Evolutionary conservation across 2,113 vertebrate genomes (phyloP).

Genomic region (Aegotheles bennettii): DNA sequence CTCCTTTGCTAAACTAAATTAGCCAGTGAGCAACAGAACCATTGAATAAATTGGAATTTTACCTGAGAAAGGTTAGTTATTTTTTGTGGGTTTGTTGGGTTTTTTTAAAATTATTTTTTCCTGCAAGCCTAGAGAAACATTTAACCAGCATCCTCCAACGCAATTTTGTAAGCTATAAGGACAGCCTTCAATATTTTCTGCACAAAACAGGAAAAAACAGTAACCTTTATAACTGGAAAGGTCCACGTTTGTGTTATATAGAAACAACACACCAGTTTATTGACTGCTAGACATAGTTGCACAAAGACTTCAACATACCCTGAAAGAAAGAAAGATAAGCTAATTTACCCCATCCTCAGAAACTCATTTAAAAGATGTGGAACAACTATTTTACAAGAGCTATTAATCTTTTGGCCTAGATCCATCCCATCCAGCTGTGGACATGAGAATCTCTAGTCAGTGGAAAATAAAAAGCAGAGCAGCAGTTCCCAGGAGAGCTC

Average conservation of each 20-base stretch:
- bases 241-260: not conserved
- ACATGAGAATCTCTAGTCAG: not conserved
- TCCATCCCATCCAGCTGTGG: not conserved
- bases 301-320: not conserved
- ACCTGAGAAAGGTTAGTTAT: not conserved
- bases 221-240: not conserved
- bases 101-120: not conserved
- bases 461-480: not conserved
- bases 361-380: not conserved
- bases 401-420: not conserved
- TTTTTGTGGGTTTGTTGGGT: rapidly evolving
- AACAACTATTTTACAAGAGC: not conserved
- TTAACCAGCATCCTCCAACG: not conserved
- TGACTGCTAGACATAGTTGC: not conserved
- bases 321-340: not conserved
- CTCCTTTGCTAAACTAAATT: not conserved
- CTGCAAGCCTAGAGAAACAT: not conserved
- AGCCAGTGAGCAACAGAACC: not conserved
- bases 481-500: not conserved
- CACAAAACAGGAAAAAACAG: not conserved
- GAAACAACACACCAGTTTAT: not conserved
- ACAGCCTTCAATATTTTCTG: not conserved
- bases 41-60: not conserved
- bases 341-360: not conserved
- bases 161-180: not conserved